Conservation (phyloP, 2,797 vertebrate genomes). For the Perodicticus potto region DNA sequence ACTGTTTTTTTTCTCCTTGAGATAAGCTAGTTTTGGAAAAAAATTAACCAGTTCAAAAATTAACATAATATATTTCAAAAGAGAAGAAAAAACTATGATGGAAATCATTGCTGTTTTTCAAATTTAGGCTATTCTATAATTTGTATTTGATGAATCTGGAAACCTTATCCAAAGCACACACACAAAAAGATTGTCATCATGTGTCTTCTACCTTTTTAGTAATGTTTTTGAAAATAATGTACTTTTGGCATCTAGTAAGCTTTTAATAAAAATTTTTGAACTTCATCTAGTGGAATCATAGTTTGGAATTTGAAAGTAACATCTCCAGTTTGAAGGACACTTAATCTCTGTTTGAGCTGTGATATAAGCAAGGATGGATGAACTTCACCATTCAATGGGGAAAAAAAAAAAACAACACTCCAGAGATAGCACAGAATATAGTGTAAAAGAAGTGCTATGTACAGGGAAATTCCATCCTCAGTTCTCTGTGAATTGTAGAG, state of each 20-base stretch:
- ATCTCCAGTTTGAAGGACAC: neutral
- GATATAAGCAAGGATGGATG: neutral
- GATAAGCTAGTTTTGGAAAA: neutral
- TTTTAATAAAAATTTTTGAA: neutral
- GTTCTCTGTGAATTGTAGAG: neutral
- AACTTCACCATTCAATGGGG: neutral
- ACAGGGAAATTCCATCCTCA: neutral
- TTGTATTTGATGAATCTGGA: neutral
- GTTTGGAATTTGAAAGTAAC: neutral
- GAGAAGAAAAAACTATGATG: neutral
- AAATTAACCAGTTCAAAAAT: slow-evolving; percentile 21
- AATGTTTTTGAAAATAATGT: slow-evolving; percentile 22
- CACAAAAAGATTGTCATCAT: neutral
- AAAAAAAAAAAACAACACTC: neutral
- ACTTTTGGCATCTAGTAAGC: neutral
- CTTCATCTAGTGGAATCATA: neutral
- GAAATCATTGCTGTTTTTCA: neutral
- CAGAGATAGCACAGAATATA: neutral
- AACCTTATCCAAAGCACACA: neutral
- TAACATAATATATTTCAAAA: slow-evolving; percentile 31
- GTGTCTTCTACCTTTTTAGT: neutral
- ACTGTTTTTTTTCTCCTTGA: neutral
- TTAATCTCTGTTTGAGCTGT: neutral
- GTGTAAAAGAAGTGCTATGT: neutral
- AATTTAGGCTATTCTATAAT: neutral